phyloP scores from a whole-genome alignment of 2,113 vertebrate species.

The Theristicus caerulescens region DNA sequence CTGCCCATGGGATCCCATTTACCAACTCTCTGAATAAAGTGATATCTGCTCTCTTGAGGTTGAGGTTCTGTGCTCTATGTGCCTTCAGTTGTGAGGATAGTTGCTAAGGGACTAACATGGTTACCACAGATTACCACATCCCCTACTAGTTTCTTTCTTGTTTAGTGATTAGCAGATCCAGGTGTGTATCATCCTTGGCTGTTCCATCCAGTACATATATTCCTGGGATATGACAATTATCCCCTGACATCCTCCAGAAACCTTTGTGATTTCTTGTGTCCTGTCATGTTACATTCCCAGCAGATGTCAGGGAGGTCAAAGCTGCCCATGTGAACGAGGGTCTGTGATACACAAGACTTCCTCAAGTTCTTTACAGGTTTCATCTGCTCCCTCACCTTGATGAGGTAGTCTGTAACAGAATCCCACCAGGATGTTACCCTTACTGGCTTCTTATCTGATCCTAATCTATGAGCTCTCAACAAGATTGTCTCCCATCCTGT shows the following conservation, averaged over 20 bases:
- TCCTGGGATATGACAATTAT: not conserved
- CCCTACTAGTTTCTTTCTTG: not conserved
- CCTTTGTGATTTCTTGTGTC: not conserved
- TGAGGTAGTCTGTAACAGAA: not conserved
- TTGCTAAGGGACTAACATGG: not conserved
- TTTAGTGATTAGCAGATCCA: not conserved
- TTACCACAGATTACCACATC: not conserved
- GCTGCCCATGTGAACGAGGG: rapidly evolving
- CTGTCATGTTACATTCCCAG: not conserved
- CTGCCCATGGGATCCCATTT: not conserved
- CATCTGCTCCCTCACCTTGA: not conserved
- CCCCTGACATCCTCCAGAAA: not conserved
- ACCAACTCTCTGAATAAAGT: not conserved
- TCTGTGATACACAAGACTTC: not conserved
- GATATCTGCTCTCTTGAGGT: not conserved
- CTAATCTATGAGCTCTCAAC: not conserved
- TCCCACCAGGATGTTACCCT: not conserved
- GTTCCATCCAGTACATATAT: not conserved
- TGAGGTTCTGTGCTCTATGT: not conserved
- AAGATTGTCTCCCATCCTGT: not conserved
- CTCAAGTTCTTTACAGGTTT: not conserved
- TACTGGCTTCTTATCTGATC: not conserved
- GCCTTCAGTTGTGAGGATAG: not conserved
- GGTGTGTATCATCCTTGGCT: not conserved
- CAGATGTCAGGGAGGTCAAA: not conserved